Base-by-base conservation (phyloP, 1,140 invertebrate genomes). In the Daktulosphaira vitifoliae region DNA sequence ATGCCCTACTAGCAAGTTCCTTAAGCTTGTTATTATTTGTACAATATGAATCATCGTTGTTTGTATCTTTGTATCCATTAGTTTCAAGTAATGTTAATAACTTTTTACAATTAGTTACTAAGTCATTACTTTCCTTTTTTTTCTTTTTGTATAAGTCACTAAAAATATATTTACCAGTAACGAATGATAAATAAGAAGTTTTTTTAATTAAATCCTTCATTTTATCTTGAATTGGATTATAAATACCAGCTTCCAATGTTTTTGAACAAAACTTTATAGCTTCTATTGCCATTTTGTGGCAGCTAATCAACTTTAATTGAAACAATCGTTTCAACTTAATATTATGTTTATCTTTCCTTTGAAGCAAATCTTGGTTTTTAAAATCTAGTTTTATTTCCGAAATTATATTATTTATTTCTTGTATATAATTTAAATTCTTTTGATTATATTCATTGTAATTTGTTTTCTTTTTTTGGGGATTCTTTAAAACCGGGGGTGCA, bases 361-460 rank as follows among this genome's bases (percentile, higher is more conserved):
- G 0, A 2, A 44, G 4, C 16, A 62, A 7, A 2, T 46, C 6
- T 29, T 62, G 2, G 18, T 46, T 22, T 46, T 62, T 62, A 18
- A 39, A 62, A 26, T 62, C 54, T 46, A 44, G 25, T 62, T 48
- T 62, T 18, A 62, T 44, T n/a, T 62, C 54, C 16, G 16, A 62
- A 3, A 62, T 25, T 39, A 62, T 5, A 18, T 18, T 25, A 33
- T 48, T 48, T 0, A 62, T 23, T 20, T 62, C 56, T 4, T 5
- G 4, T 20, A 62, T 48, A 4, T 48, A 29, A 62, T 48, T 22
- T 8, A 22, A 2, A 33, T 44, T 26, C 26, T 20, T 5, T 18
- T 20, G 39, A 7, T 22, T 33, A 26, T 38, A 13, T 59, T 46
- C 3, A 44, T 44, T 59, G 44, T 62, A 48, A 62, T 62, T 33